A percentile compares a stretch with the other conserved stretches of the same genome.
Evolutionary conservation across 2,888 invertebrate species (phyloP).

Genomic region (Phalera bucephala): DNA sequence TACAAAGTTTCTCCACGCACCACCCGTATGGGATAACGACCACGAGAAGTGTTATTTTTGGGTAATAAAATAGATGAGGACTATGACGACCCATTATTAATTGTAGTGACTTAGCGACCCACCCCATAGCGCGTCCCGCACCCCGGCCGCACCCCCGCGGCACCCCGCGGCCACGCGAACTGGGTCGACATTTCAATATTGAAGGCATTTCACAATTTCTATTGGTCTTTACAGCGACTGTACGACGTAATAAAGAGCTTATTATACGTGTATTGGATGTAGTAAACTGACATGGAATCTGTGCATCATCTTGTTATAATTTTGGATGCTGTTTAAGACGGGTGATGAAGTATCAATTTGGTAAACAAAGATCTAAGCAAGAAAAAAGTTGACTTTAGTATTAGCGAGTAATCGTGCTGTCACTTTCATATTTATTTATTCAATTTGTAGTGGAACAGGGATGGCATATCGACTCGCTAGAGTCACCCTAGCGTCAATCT

Average conservation of each 20-base stretch:
- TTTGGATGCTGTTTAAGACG: no score
- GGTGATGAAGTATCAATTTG: no score
- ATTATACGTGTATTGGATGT: constrained; percentile 53
- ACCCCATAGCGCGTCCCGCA: constrained; percentile 18
- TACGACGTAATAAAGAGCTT: constrained; percentile 66
- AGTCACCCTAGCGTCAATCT: no score
- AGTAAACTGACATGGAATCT: constrained; percentile 44
- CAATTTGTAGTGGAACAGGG: no score
- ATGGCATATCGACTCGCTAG: no score
- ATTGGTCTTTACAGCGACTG: constrained; percentile 64
- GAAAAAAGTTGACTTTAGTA: no score
- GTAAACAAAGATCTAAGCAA: no score
- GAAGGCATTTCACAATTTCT: constrained; percentile 76
- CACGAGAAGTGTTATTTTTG: constrained; percentile 24
- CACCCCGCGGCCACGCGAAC: constrained; percentile 49
- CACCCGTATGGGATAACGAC: constrained; percentile 1
- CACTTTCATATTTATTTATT: no score
- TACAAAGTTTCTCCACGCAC: no score
- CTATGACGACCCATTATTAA: constrained; percentile 62
- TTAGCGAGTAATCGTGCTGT: no score
- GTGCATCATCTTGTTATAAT: constrained; percentile 15
- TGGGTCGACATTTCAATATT: constrained; percentile 76
- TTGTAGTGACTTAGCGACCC: constrained; percentile 45
- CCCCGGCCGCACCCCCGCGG: constrained; percentile 25
- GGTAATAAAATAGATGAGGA: constrained; percentile 51